A percentile compares a stretch with the other conserved stretches of the same genome.
These are phyloP conservation scores for Ormyrus nitidulus DNA, from an alignment of 2,888 invertebrate species.

Conservation along the genomic window DNA sequence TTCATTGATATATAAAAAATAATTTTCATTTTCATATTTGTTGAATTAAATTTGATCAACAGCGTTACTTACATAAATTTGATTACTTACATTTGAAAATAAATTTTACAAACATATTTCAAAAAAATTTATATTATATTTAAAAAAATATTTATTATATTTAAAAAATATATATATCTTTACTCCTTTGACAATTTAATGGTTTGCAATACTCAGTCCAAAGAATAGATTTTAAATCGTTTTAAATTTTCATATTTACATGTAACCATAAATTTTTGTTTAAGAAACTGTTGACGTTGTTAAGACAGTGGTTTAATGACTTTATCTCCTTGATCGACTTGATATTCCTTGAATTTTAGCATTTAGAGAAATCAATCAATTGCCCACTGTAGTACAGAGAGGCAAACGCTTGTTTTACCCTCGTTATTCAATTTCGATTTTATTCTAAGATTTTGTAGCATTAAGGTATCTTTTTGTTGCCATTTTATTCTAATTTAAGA, in stretches of 20 bases:
- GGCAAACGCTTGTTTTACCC: conserved; percentile 29
- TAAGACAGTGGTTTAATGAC: conserved; percentile 10
- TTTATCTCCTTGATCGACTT: conserved; percentile 25
- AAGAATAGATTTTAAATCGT: no score
- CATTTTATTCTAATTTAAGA: conserved; percentile 48
- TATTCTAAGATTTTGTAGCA: conserved; percentile 18
- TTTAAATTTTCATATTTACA: not conserved
- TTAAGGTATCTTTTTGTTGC: conserved; percentile 45
- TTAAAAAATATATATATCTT: no score
- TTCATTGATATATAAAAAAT: not conserved
- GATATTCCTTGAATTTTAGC: conserved; percentile 47
- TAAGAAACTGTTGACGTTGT: not conserved
- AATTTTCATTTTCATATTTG: not conserved
- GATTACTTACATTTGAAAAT: no score
- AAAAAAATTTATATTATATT: no score
- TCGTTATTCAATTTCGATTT: conserved; percentile 26
- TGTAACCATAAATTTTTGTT: not conserved
- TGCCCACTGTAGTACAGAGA: conserved; percentile 8
- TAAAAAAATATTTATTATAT: no score
- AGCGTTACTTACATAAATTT: not conserved
- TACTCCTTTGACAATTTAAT: no score
- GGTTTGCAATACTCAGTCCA: no score
- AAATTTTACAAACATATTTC: not conserved
- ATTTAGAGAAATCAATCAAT: conserved; percentile 40
- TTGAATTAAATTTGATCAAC: no score